Percentiles rank a stretch among this genome's conserved stretches.
Evolutionary conservation across 2,888 invertebrate species (phyloP).

Genomic region (Nomada ruficornis): DNA sequence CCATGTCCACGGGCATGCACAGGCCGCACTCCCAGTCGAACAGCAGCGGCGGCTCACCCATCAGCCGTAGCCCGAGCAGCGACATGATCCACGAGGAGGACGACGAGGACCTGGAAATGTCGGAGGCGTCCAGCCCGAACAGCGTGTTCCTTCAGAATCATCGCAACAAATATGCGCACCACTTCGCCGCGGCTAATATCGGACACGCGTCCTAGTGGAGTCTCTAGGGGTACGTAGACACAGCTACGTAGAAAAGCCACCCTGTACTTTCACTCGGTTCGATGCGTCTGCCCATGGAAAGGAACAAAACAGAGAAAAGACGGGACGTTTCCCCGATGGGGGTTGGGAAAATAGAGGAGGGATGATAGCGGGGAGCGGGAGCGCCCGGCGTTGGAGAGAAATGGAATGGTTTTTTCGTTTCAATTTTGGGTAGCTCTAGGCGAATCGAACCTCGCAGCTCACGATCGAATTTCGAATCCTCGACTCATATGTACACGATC

Average conservation of each 20-base stretch:
- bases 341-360: neutral
- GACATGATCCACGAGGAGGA: constrained; percentile 85
- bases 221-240: constrained; percentile 72
- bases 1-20: constrained; percentile 87
- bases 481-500: neutral
- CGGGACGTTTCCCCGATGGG: neutral
- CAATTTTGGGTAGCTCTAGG: constrained; percentile 16
- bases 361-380: too few species aligned
- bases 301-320: too few species aligned
- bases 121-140: constrained; percentile 81
- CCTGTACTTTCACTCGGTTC: constrained; percentile 37
- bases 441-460: constrained; percentile 28
- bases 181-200: constrained; percentile 54
- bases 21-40: constrained; percentile 83
- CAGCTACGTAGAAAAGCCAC: constrained; percentile 36
- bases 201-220: constrained; percentile 76
- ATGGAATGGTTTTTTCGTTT: constrained; percentile 19
- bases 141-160: constrained; percentile 84
- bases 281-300: constrained; percentile 18
- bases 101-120: constrained; percentile 86
- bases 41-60: constrained; percentile 85
- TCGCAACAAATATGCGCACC: constrained; percentile 60
- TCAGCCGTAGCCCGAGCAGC: constrained; percentile 84
- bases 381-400: neutral
- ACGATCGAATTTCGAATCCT: constrained; percentile 22